Percentiles rank a stretch among this genome's conserved stretches.
These are phyloP conservation scores for Spinus pinus DNA, from an alignment of 2,797 vertebrate genomes.

Conservation along the genomic window DNA sequence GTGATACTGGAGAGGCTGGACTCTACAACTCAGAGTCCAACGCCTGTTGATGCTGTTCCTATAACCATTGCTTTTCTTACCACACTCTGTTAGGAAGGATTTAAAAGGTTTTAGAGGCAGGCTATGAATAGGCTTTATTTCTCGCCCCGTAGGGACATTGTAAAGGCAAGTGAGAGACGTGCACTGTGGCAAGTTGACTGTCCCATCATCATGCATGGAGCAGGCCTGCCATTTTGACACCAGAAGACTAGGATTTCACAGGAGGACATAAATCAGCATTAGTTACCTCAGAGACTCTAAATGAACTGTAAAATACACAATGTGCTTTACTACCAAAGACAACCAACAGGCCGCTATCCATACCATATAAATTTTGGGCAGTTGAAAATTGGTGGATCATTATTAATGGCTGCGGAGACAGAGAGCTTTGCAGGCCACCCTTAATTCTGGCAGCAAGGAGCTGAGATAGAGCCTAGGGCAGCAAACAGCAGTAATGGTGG, in stretches of 20 bases:
- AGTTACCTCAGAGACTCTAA: neutral
- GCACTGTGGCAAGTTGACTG: neutral
- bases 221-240: neutral
- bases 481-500: neutral
- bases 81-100: neutral
- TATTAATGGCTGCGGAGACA: neutral
- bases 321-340: neutral
- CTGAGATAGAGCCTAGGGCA: neutral
- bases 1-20: neutral
- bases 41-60: neutral
- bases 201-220: neutral
- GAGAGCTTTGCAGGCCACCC: neutral
- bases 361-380: neutral
- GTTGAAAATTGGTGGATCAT: neutral
- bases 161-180: neutral
- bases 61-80: neutral
- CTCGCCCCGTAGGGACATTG: neutral
- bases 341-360: neutral
- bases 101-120: neutral
- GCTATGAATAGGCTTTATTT: neutral
- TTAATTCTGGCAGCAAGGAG: neutral
- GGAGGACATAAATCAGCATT: neutral
- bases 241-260: neutral
- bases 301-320: neutral
- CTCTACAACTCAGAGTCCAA: neutral